These are phyloP conservation scores for Diadumene lineata DNA, from an alignment of 92 coral and sea anemone species.

Conservation along the genomic window DNA sequence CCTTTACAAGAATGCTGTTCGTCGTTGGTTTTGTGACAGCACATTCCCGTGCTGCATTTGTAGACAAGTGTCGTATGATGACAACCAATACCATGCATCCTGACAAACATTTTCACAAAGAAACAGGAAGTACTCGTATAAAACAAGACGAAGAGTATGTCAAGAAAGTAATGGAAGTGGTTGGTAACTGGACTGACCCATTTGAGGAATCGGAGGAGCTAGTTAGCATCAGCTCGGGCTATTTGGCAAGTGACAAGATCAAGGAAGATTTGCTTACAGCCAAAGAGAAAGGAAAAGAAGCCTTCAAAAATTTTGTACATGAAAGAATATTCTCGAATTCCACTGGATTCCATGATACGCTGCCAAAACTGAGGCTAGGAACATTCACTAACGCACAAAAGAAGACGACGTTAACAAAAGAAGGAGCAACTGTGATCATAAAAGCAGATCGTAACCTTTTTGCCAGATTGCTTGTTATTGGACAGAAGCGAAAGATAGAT, in stretches of 20 bases:
- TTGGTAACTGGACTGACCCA: slow-evolving; percentile 60
- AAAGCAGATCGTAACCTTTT: slow-evolving; percentile 64
- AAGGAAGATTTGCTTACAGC: slow-evolving; percentile 48
- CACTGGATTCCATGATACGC: slow-evolving; percentile 51
- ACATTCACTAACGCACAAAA: slow-evolving; percentile 40
- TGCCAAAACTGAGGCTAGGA: slow-evolving; percentile 55
- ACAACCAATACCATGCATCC: slow-evolving; percentile 11
- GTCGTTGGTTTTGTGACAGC: slow-evolving; percentile 70
- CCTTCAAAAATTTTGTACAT: slow-evolving; percentile 10
- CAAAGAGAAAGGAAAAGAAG: slow-evolving; percentile 33
- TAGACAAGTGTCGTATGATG: slow-evolving; percentile 58
- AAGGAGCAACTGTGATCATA: slow-evolving; percentile 36
- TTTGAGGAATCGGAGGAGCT: slow-evolving; percentile 62
- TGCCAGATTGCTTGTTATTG: slow-evolving; percentile 60
- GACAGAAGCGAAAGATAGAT: slow-evolving; percentile 57
- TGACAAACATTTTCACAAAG: slow-evolving; percentile 43
- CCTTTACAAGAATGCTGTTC: slow-evolving; percentile 57
- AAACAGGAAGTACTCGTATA: slow-evolving; percentile 39
- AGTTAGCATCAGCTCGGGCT: slow-evolving; percentile 49
- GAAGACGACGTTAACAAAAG: slow-evolving; percentile 33
- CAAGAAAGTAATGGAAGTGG: slow-evolving; percentile 43
- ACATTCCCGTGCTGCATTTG: slow-evolving; percentile 60
- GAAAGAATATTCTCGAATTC: slow-evolving; percentile 34
- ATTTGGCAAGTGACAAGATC: slow-evolving; percentile 38
- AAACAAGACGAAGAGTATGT: slow-evolving; percentile 58